Base-by-base conservation (phyloP, 2,888 invertebrate genomes). In the Lepidochrysops patricia region DNA sequence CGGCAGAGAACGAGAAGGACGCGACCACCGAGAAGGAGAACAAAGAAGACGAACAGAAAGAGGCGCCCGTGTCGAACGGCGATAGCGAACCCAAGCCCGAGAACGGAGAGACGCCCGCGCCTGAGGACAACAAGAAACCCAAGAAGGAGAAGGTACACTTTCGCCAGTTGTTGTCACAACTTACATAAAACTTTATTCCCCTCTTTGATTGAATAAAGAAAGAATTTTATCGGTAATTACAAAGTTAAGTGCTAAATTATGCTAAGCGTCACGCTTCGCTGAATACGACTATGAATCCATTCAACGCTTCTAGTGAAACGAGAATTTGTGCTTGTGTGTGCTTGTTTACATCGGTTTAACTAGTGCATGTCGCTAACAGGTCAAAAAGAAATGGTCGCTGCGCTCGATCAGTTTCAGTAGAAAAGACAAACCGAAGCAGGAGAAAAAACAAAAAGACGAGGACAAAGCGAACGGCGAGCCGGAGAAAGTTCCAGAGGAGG, bases 331-430 rank as follows among this genome's bases (percentile, higher is more conserved):
- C 59, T 56, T 60, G 48, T 56, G 60, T 58, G 58, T 52, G 58
- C 58, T 56, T 54, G 35, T 61, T 58, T 61, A 32, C 37, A 52
- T 61, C 43, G 54, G 43, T 52, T 56, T 57, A 57, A 37, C 54
- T 62, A 64, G 67, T 65, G 74, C 76, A 76, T 77, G 76, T 65
- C 69, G 68, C 59, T 26, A 52, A 52, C 89, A 92, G 90, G 90
- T 93, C 71, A 96, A 95, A 92, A 96, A 95, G 92, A 96, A 96
- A 90, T 96, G 95, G 95, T 96, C 95, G 72, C 93, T 96, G 85
- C 93, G 96, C 76, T 95, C 94, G 77, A 94, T 96, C 89, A 95
- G 95, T 77, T 96, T 96, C 84, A 94, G 95, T 77, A 94, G 94
- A 84, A 96, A 95, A 85, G 96, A 96, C 79, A 96, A 96, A 90